phyloP scores from a whole-genome alignment of 2,797 vertebrate species.

The Chrosomus eos region DNA sequence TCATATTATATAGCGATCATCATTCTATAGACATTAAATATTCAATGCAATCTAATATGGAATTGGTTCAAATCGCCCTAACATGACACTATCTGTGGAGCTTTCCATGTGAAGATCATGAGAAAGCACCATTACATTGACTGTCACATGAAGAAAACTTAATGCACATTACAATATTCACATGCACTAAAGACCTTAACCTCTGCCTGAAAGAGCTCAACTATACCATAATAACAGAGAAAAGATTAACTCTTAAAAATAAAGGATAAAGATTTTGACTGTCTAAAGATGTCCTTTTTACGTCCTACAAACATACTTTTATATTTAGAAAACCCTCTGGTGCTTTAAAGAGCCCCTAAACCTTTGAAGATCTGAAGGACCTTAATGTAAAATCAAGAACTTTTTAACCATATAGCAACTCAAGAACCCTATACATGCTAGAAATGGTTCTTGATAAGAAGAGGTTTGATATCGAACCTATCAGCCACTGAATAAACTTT shows the following conservation, averaged over 20 bases:
- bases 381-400: background rate
- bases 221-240: background rate
- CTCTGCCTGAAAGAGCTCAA: background rate
- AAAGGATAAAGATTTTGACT: background rate
- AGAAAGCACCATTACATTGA: background rate
- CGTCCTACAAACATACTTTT: background rate
- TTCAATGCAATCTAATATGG: background rate
- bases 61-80: background rate
- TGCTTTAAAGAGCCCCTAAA: conserved; percentile 3
- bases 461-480: background rate
- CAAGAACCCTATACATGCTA: background rate
- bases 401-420: background rate
- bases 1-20: background rate
- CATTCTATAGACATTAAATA: background rate
- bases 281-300: background rate
- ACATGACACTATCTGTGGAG: background rate
- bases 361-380: background rate
- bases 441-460: background rate
- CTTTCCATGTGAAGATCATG: background rate
- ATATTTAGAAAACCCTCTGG: background rate
- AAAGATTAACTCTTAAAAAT: background rate
- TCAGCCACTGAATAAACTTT: background rate
- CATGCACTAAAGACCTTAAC: background rate
- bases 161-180: background rate
- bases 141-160: background rate